Conservation (phyloP, 2,113 vertebrate genomes). For the Aphyosemion australe region DNA sequence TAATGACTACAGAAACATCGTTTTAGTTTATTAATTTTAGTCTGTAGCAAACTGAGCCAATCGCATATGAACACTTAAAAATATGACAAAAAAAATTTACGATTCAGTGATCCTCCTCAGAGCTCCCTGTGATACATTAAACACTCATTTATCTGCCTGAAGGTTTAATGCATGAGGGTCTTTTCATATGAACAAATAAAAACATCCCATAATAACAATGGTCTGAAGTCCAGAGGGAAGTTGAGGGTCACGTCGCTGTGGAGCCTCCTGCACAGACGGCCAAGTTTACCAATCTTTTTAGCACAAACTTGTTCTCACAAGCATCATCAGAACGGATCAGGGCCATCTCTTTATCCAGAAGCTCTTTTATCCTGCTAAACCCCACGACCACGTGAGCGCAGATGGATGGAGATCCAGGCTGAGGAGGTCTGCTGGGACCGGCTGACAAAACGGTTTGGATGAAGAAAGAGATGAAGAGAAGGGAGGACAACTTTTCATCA, state of each 20-base stretch:
- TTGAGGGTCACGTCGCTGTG: not conserved
- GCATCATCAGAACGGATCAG: conserved; percentile 11
- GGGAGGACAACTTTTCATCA: conserved; percentile 74
- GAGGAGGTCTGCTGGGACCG: conserved; percentile 22
- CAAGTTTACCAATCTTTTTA: not conserved
- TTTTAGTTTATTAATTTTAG: no score
- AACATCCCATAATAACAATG: not conserved
- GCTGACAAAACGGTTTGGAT: conserved; percentile 46
- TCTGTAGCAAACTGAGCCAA: not conserved
- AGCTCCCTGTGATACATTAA: no score
- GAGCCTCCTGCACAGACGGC: not conserved
- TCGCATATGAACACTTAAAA: not conserved
- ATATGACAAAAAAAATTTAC: not conserved
- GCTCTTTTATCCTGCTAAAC: conserved; percentile 45
- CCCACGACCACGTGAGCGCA: conserved; percentile 48
- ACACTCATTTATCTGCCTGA: no score
- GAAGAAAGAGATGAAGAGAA: conserved; percentile 39
- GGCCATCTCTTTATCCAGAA: conserved; percentile 51
- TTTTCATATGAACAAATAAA: no score
- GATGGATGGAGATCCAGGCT: conserved; percentile 43
- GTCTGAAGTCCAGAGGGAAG: conserved; percentile 27
- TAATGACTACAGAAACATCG: no score
- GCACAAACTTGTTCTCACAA: not conserved
- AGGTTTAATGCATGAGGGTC: no score
- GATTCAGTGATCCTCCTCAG: no score